phyloP scores from a whole-genome alignment of 2,888 invertebrate species.

The Platerodrilus igneus region DNA sequence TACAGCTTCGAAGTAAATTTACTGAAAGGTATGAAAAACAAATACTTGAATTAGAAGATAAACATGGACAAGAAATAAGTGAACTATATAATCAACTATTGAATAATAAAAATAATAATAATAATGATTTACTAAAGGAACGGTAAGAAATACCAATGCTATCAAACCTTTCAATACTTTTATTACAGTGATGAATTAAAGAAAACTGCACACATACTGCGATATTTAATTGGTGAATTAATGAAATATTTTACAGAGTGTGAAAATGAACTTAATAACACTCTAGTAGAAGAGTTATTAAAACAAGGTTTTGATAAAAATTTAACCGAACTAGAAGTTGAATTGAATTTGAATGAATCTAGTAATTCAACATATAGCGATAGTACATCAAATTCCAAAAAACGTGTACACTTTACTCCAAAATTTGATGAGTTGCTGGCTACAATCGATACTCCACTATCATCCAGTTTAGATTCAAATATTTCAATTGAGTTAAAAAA shows the following conservation, averaged over 20 bases:
- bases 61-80: conserved; percentile 61
- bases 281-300: conserved; percentile 61
- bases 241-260: conserved; percentile 70
- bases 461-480: conserved; percentile 53
- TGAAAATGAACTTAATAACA: conserved; percentile 74
- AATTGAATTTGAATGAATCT: conserved; percentile 30
- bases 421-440: conserved; percentile 58
- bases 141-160: conserved; percentile 47
- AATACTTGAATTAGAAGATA: conserved; percentile 54
- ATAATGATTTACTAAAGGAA: conserved; percentile 57
- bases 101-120: conserved; percentile 40
- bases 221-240: conserved; percentile 63
- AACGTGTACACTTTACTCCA: conserved; percentile 68
- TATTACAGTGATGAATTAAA: conserved; percentile 60
- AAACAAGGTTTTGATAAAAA: conserved; percentile 44
- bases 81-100: conserved; percentile 40
- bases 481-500: conserved; percentile 55
- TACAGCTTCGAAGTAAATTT: conserved; percentile 68
- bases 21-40: conserved; percentile 61
- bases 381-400: conserved; percentile 35
- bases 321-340: conserved; percentile 30
- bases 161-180: background rate
- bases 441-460: conserved; percentile 58
- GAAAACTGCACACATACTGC: conserved; percentile 61
- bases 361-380: conserved; percentile 32